These are phyloP conservation scores for Drosophila carrolli DNA, from an alignment of 1,140 invertebrate species.

Conservation along the genomic window DNA sequence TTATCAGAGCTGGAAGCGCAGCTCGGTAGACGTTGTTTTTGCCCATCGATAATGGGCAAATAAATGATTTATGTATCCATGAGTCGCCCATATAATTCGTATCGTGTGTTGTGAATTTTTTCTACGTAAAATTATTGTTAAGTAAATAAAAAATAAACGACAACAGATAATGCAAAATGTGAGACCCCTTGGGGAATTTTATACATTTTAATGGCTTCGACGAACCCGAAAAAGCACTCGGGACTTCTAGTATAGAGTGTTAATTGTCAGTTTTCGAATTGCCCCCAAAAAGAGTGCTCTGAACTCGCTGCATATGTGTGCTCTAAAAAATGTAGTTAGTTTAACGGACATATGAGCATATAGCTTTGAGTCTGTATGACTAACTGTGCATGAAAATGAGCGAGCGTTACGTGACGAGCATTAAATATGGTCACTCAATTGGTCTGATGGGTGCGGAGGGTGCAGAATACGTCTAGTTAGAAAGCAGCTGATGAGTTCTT, in stretches of 20 bases:
- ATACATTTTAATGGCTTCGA: constrained; percentile 13
- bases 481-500: constrained; percentile 69
- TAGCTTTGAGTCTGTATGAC: constrained; percentile 44
- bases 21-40: constrained; percentile 11
- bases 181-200: constrained; percentile 24
- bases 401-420: constrained; percentile 68
- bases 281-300: constrained; percentile 24
- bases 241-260: constrained; percentile 20
- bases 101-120: constrained; percentile 49
- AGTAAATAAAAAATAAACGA: constrained; percentile 49
- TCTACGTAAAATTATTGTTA: constrained; percentile 40
- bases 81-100: constrained; percentile 1
- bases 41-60: constrained; percentile 46
- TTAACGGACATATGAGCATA: constrained; percentile 27
- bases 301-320: constrained; percentile 16
- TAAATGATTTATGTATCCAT: constrained; percentile 58
- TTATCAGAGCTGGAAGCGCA: constrained; percentile 27
- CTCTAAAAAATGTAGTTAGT: constrained; percentile 33
- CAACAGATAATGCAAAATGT: constrained; percentile 42
- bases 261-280: constrained; percentile 34
- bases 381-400: constrained; percentile 74
- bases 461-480: constrained; percentile 39
- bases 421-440: constrained; percentile 55
- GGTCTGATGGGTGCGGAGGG: background rate
- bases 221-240: constrained; percentile 46